Conservation (phyloP, 2,113 vertebrate genomes). For the Mungos mungo region DNA sequence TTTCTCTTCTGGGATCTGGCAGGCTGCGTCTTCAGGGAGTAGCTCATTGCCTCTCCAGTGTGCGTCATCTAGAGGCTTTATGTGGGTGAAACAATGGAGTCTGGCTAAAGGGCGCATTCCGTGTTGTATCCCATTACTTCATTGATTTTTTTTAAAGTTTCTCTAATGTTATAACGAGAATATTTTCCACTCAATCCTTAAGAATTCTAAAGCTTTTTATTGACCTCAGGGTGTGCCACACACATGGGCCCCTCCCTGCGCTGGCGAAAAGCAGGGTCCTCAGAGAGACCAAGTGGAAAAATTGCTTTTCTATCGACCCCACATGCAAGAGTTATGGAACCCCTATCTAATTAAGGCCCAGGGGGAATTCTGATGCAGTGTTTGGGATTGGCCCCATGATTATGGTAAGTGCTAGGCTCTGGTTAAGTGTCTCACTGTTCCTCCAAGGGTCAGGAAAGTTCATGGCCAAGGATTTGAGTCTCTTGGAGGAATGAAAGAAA, state of each 20-base stretch:
- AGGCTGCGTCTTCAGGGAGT: not conserved
- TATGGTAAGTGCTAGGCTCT: slow-evolving; percentile 36
- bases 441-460: slow-evolving; percentile 20
- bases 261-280: slow-evolving; percentile 14
- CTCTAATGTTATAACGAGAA: slow-evolving; percentile 62
- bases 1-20: not conserved
- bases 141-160: slow-evolving; percentile 59
- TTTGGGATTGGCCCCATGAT: not conserved
- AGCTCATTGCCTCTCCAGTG: not conserved
- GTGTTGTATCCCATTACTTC: slow-evolving; percentile 44
- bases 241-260: not conserved
- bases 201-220: slow-evolving; percentile 42
- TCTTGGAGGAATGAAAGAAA: not conserved
- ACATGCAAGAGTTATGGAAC: not conserved
- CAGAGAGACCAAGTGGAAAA: slow-evolving; percentile 68
- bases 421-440: not conserved
- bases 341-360: slow-evolving; percentile 30
- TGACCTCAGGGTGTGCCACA: slow-evolving; percentile 6
- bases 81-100: not conserved
- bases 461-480: not conserved
- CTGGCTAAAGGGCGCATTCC: not conserved
- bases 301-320: slow-evolving; percentile 66
- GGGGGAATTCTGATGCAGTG: not conserved
- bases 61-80: not conserved
- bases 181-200: slow-evolving; percentile 54